Percentiles rank a stretch among this genome's conserved stretches.
Evolutionary conservation across 1,140 invertebrate species (phyloP).

Genomic region (Belonocnema kinseyi): DNA sequence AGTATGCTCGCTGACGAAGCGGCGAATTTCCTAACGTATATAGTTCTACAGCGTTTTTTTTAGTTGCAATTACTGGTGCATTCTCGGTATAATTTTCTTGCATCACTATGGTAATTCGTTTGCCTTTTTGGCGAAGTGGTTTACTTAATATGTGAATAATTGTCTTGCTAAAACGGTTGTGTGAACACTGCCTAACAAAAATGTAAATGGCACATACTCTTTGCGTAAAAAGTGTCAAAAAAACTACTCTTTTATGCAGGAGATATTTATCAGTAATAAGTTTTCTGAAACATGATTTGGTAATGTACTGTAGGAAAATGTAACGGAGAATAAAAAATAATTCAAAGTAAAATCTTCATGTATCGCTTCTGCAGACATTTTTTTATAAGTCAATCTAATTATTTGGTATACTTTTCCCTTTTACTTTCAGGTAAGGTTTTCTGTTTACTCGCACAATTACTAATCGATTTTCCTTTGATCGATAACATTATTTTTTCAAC

Average conservation of each 20-base stretch:
- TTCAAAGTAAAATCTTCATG: no score
- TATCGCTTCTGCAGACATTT: no score
- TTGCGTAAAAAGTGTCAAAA: not conserved
- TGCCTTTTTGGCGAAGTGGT: constrained; percentile 39
- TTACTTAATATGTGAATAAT: constrained; percentile 20
- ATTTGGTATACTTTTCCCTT: no score
- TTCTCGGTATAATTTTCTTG: constrained; percentile 47
- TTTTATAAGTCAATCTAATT: no score
- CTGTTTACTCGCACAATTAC: no score
- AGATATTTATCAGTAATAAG: not conserved
- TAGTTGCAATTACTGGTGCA: constrained; percentile 50
- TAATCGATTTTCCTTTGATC: no score
- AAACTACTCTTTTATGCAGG: not conserved
- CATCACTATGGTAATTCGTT: constrained; percentile 48
- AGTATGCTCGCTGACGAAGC: not conserved
- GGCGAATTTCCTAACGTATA: constrained; percentile 25
- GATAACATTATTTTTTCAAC: no score
- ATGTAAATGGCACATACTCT: constrained; percentile 14
- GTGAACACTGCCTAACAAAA: constrained; percentile 1
- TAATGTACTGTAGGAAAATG: not conserved
- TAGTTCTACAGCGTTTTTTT: constrained; percentile 50
- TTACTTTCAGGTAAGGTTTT: no score
- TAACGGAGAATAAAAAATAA: no score
- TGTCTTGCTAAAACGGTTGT: constrained; percentile 2
- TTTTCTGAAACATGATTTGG: no score